These are phyloP conservation scores for Perdita meconis DNA, from an alignment of 2,888 invertebrate genomes.

Conservation along the genomic window DNA sequence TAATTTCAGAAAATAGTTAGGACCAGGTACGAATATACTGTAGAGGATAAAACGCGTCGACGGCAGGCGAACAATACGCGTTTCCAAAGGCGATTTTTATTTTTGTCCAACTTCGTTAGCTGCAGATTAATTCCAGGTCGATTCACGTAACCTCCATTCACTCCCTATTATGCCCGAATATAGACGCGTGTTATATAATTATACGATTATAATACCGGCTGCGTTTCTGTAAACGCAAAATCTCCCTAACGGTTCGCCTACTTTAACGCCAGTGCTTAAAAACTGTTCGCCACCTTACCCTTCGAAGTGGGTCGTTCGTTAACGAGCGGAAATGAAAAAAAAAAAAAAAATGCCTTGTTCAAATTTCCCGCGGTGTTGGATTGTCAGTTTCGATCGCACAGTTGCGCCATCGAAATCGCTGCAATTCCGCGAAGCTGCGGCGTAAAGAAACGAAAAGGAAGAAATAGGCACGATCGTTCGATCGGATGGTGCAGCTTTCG, in stretches of 20 bases:
- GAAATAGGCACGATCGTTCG: background rate
- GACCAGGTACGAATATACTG: background rate
- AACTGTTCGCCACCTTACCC: background rate
- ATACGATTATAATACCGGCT: constrained; percentile 14
- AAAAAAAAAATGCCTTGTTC: constrained; percentile 11
- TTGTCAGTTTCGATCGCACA: background rate
- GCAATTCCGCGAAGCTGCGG: background rate
- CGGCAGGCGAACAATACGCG: constrained; percentile 10
- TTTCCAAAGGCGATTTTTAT: constrained; percentile 35
- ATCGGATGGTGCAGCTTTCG: constrained; percentile 1
- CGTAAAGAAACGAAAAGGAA: background rate
- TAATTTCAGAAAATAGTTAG: background rate
- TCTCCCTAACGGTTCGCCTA: background rate
- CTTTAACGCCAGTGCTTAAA: background rate
- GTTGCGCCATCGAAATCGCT: constrained; percentile 5
- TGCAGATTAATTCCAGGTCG: constrained; percentile 41
- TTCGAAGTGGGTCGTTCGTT: background rate
- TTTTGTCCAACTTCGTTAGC: constrained; percentile 41
- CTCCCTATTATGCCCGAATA: constrained; percentile 34
- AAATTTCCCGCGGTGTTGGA: constrained; percentile 25
- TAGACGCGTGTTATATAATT: constrained; percentile 46
- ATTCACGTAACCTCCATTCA: constrained; percentile 37
- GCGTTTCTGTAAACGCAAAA: background rate
- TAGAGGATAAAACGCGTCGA: background rate
- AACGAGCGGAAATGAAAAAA: too few species aligned